phyloP scores from a whole-genome alignment of 2,113 vertebrate species.

The Brachionichthys hirsutus region DNA sequence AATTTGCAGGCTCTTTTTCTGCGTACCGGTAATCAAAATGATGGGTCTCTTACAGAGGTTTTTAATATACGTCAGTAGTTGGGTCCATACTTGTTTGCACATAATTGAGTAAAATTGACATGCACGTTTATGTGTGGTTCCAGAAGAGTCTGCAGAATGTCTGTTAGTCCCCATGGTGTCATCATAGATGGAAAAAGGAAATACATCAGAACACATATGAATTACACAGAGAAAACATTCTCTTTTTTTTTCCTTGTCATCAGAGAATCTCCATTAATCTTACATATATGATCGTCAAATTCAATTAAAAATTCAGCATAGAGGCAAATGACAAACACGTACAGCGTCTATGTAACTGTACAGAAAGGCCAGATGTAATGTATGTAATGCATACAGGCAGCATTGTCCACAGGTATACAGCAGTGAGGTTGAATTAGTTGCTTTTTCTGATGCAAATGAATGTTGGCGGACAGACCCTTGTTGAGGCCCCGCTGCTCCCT shows the following conservation, averaged over 20 bases:
- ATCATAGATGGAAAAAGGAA: constrained; percentile 8
- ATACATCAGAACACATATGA: constrained; percentile 1
- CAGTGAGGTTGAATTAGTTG: constrained; percentile 16
- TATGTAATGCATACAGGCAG: constrained; percentile 18
- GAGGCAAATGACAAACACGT: constrained; percentile 10
- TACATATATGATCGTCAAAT: not conserved
- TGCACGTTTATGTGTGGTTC: not conserved
- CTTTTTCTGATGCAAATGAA: constrained; percentile 3
- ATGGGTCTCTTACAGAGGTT: not conserved
- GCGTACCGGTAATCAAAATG: not conserved
- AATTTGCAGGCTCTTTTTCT: not conserved
- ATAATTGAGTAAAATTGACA: constrained; percentile 11
- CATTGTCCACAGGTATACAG: constrained; percentile 37
- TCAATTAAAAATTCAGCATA: constrained; percentile 8
- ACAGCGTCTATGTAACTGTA: constrained; percentile 6
- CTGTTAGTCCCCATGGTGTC: not conserved
- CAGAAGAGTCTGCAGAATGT: constrained; percentile 1
- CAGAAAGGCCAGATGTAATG: constrained; percentile 14
- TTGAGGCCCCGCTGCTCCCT: constrained; percentile 15
- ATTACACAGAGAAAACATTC: constrained; percentile 1
- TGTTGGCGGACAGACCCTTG: constrained; percentile 7
- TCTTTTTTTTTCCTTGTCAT: constrained; percentile 6
- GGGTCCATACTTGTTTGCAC: constrained; percentile 6
- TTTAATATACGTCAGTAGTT: constrained; percentile 2
- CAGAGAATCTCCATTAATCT: constrained; percentile 1